These are phyloP conservation scores for Heliconius himera DNA, from an alignment of 1,140 invertebrate genomes.

Conservation along the genomic window DNA sequence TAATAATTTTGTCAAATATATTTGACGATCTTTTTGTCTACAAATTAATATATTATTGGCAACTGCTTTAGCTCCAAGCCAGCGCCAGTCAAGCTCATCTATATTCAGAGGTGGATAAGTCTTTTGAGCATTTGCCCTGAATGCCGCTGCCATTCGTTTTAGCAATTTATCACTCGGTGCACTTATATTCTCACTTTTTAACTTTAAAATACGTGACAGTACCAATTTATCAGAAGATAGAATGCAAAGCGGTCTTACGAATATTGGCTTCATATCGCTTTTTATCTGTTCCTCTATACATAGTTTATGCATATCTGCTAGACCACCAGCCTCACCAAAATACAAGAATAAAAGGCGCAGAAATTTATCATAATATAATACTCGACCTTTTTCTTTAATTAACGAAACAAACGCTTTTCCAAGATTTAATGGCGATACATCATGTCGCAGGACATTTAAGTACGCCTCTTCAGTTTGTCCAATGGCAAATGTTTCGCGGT, in stretches of 20 bases:
- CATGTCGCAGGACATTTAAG: constrained; percentile 53
- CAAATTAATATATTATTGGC: constrained; percentile 50
- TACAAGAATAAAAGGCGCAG: constrained; percentile 51
- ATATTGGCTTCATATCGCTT: constrained; percentile 28
- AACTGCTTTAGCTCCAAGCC: constrained; percentile 53
- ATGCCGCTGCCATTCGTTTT: constrained; percentile 36
- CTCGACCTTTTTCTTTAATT: constrained; percentile 27
- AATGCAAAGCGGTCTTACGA: constrained; percentile 43
- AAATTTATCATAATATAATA: constrained; percentile 49
- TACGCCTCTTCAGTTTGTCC: constrained; percentile 49
- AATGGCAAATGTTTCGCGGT: constrained; percentile 46
- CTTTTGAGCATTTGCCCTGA: constrained; percentile 52
- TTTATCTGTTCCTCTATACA: constrained; percentile 35
- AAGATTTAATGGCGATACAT: constrained; percentile 37
- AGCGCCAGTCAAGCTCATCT: constrained; percentile 43
- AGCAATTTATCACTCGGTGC: constrained; percentile 24
- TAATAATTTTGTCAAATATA: constrained; percentile 43
- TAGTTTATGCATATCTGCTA: constrained; percentile 45
- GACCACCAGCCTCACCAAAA: constrained; percentile 51
- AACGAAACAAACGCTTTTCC: constrained; percentile 40
- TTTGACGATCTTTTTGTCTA: constrained; percentile 41
- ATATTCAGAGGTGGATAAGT: constrained; percentile 49
- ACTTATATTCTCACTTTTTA: constrained; percentile 9
- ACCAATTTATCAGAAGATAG: constrained; percentile 26
- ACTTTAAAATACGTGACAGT: constrained; percentile 24